Percentiles rank a stretch among this genome's conserved stretches.
These are phyloP conservation scores for Caenorhabditis angaria DNA, from an alignment of 2,888 invertebrate species.

Conservation along the genomic window DNA sequence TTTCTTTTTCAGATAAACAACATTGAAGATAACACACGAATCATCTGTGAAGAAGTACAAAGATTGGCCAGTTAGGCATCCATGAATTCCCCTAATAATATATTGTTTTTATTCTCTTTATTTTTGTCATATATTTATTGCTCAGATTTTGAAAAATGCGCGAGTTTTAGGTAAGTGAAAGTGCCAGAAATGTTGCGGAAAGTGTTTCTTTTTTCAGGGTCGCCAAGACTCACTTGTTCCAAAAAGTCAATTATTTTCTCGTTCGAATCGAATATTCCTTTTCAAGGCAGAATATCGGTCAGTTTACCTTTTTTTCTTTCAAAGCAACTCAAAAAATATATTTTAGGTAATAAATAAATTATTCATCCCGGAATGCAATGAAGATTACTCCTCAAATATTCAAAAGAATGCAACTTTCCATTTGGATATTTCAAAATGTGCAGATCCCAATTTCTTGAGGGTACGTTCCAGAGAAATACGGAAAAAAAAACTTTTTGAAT, in stretches of 20 bases:
- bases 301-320: conserved; percentile 3
- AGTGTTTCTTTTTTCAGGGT: conserved; percentile 26
- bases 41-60: not conserved
- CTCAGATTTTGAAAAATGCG: conserved; percentile 37
- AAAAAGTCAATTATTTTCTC: conserved; percentile 32
- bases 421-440: conserved; percentile 42
- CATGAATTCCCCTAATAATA: not conserved
- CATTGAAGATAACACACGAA: not conserved
- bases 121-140: not conserved
- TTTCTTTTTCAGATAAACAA: conserved; percentile 12
- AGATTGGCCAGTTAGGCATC: not conserved
- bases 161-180: conserved; percentile 19
- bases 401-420: conserved; percentile 45
- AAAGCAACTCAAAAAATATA: not conserved
- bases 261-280: conserved; percentile 49
- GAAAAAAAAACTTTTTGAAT: not conserved
- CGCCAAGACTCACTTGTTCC: conserved; percentile 35
- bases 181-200: not conserved
- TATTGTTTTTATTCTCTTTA: not conserved
- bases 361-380: conserved; percentile 49
- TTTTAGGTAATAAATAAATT: conserved; percentile 45
- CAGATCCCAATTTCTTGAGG: conserved; percentile 37
- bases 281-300: conserved; percentile 54
- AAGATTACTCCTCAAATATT: conserved; percentile 50
- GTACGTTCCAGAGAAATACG: conserved; percentile 12